These are phyloP conservation scores for Benitochromis conjunctus DNA, from an alignment of 2,113 vertebrate genomes.

Conservation along the genomic window DNA sequence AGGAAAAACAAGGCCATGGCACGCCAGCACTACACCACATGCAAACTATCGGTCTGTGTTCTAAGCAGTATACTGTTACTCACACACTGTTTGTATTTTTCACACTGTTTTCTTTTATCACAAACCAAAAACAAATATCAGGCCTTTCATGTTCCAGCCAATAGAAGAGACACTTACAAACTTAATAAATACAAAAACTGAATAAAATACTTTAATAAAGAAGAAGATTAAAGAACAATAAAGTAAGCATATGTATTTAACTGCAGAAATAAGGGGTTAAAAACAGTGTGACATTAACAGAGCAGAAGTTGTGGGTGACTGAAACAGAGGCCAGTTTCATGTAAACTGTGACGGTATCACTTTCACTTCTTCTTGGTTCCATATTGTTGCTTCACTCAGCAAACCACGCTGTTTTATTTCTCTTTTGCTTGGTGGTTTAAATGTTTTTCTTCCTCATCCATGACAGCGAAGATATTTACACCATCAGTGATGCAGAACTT, in stretches of 20 bases:
- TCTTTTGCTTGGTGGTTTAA: background rate
- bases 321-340: background rate
- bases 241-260: background rate
- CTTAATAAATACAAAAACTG: background rate
- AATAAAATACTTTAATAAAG: background rate
- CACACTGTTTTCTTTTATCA: background rate
- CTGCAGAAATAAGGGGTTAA: background rate
- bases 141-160: background rate
- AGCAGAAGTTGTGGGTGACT: background rate
- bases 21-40: background rate
- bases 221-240: background rate
- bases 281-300: background rate
- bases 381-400: slow-evolving; percentile 27
- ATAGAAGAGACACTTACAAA: background rate
- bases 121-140: background rate
- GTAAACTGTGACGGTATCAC: background rate
- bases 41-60: background rate
- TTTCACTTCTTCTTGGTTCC: slow-evolving; percentile 49
- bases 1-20: background rate
- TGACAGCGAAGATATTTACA: background rate
- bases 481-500: background rate
- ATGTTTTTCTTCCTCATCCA: slow-evolving; percentile 2
- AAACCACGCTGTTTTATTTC: slow-evolving; percentile 14
- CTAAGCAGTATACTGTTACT: background rate
- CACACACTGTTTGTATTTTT: background rate